Conservation (phyloP, 2,797 vertebrate genomes). For the Podarcis siculus region DNA sequence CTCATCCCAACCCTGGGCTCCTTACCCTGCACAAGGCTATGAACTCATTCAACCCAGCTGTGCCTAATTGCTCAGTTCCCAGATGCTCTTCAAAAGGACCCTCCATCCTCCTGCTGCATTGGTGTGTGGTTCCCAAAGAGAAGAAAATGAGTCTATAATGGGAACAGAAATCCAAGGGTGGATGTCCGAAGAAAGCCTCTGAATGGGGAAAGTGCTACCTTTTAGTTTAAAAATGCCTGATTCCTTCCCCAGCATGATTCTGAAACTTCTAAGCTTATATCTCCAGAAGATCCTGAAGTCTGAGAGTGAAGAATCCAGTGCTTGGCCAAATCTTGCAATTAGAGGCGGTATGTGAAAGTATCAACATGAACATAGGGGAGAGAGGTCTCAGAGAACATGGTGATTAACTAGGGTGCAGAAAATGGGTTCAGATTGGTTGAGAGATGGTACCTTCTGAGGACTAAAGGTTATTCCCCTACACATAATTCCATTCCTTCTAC, state of each 20-base stretch:
- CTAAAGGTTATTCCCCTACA: background rate
- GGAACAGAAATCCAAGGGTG: background rate
- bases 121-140: background rate
- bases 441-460: background rate
- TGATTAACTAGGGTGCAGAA: background rate
- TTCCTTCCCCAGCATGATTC: background rate
- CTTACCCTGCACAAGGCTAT: conserved; percentile 61
- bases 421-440: background rate
- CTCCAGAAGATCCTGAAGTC: background rate
- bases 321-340: background rate
- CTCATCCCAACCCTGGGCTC: conserved; percentile 62
- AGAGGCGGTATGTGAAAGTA: background rate
- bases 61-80: conserved; percentile 18
- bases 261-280: background rate
- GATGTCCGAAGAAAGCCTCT: background rate
- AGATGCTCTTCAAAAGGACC: background rate
- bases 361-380: background rate
- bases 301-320: background rate
- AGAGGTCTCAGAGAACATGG: background rate
- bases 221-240: background rate
- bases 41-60: conserved; percentile 39
- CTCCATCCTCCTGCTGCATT: background rate
- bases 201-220: background rate
- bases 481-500: background rate
- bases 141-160: background rate